Evolutionary conservation across 2,888 invertebrate species (phyloP).

Genomic region (Drosophila paracracens): DNA sequence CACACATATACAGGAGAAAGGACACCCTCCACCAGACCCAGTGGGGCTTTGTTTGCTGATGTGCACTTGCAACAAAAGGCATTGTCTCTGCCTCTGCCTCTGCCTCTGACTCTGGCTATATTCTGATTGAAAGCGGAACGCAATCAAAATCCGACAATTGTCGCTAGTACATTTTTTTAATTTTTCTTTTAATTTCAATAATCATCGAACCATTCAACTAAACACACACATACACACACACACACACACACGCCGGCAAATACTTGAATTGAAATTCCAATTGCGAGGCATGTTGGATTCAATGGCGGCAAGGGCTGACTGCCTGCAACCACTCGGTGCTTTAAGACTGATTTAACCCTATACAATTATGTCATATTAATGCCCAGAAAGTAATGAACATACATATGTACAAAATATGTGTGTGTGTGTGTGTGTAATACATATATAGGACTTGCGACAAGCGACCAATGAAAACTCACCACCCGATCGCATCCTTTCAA

Average conservation of each 20-base stretch:
- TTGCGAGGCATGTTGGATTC: constrained; percentile 16
- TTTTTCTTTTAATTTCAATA: constrained; percentile 31
- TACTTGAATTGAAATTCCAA: constrained; percentile 22
- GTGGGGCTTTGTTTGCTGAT: constrained; percentile 21
- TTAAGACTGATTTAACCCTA: constrained; percentile 53
- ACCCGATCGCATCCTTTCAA: constrained; percentile 16
- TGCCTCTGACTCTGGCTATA: neutral
- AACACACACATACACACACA: constrained; percentile 7
- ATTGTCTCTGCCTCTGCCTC: constrained; percentile 23
- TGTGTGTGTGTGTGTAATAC: neutral
- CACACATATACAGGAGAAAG: neutral
- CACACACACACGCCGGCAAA: neutral
- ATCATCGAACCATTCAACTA: constrained; percentile 29
- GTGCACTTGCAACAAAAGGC: constrained; percentile 48
- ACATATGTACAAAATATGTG: neutral
- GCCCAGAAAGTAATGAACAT: constrained; percentile 2
- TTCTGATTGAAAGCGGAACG: constrained; percentile 13
- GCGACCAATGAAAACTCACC: constrained; percentile 43
- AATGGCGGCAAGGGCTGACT: constrained; percentile 34
- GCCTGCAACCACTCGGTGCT: constrained; percentile 43
- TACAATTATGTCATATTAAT: constrained; percentile 41
- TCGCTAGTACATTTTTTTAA: constrained; percentile 28
- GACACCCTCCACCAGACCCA: neutral
- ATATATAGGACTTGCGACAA: neutral
- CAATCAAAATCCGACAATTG: constrained; percentile 38